phyloP scores from a whole-genome alignment of 2,888 invertebrate species.

The Anodontia alba region DNA sequence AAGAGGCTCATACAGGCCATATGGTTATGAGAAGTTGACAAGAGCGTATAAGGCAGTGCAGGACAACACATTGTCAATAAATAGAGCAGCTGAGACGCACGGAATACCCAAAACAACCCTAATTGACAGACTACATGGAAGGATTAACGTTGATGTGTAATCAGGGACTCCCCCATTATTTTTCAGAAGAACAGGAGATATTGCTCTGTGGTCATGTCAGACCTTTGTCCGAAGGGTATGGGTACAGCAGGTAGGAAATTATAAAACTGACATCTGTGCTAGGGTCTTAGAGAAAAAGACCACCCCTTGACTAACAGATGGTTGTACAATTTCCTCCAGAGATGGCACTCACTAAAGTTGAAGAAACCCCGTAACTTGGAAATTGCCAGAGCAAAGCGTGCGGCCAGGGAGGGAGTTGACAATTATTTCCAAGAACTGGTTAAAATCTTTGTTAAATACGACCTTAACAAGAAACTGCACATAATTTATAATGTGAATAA shows the following conservation, averaged over 20 bases:
- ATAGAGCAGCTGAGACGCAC: neutral
- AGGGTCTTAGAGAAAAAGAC: neutral
- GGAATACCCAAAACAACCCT: neutral
- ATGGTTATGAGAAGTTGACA: neutral
- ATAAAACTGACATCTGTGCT: neutral
- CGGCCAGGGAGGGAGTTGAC: neutral
- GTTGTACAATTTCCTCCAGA: neutral
- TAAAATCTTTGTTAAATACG: conserved; percentile 30
- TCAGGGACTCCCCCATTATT: neutral
- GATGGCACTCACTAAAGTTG: neutral
- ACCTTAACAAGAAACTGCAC: conserved; percentile 27
- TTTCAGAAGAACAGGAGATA: neutral
- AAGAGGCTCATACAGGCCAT: neutral
- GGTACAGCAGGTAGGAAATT: neutral
- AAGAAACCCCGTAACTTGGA: neutral
- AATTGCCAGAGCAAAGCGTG: neutral
- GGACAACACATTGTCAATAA: neutral
- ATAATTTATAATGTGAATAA: conserved; percentile 41
- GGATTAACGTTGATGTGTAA: neutral
- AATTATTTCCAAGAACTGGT: conserved; percentile 38
- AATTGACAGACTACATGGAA: neutral
- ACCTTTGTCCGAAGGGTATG: neutral
- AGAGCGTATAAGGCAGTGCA: neutral
- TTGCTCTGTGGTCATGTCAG: neutral
- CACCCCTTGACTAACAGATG: neutral